Evolutionary conservation across 1,140 invertebrate genomes (phyloP).

Genomic region (Drosophila jambulina): DNA sequence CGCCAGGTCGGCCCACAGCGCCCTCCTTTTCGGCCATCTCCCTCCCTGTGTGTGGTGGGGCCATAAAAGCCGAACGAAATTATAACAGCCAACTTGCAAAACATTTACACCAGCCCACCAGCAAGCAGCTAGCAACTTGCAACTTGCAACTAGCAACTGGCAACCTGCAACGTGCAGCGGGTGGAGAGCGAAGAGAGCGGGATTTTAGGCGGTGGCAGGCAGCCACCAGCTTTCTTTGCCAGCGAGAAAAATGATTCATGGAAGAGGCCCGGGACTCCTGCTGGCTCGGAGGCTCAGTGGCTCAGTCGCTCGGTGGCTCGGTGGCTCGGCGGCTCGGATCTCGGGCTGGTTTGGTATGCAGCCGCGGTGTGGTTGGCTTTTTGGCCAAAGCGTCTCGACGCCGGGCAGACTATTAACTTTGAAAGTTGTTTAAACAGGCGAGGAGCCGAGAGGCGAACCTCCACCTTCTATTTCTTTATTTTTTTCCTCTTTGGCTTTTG

Average conservation of each 20-base stretch:
- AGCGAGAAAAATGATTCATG: conserved; percentile 76
- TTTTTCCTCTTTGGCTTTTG: conserved; percentile 45
- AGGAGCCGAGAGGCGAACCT: conserved; percentile 69
- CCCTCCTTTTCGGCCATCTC: conserved; percentile 38
- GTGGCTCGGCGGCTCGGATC: conserved; percentile 32
- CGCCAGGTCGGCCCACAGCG: conserved; percentile 37
- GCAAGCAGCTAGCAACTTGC: conserved; percentile 12
- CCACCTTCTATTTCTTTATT: conserved; percentile 76
- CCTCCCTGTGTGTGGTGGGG: conserved; percentile 39
- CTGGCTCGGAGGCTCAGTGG: conserved; percentile 59
- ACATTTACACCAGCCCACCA: conserved; percentile 72
- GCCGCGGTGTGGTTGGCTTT: conserved; percentile 44
- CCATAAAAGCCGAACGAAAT: conserved; percentile 66
- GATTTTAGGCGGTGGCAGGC: conserved; percentile 45
- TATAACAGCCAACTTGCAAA: conserved; percentile 76
- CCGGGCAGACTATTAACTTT: conserved; percentile 82
- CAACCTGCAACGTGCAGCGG: conserved; percentile 18
- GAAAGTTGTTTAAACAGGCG: conserved; percentile 83
- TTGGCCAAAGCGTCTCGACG: conserved; percentile 74
- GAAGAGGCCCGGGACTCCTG: conserved; percentile 64
- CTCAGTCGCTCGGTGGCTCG: conserved; percentile 29
- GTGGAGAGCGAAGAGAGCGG: conserved; percentile 12
- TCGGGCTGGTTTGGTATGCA: conserved; percentile 29
- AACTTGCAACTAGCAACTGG: not conserved
- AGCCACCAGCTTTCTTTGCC: conserved; percentile 63